phyloP scores from a whole-genome alignment of 1,140 invertebrate species.

The Leptinotarsa defecta region DNA sequence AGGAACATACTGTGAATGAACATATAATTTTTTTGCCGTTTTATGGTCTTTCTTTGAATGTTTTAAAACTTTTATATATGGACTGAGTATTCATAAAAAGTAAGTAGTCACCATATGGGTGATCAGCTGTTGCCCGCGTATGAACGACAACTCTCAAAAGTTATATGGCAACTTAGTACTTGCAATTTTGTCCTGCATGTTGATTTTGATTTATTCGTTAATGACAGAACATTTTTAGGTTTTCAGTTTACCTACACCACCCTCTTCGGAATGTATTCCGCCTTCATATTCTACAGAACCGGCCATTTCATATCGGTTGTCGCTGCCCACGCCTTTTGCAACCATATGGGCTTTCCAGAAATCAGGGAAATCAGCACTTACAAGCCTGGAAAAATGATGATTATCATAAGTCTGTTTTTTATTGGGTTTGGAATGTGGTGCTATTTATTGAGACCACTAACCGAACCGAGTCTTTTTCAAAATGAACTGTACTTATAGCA shows the following conservation, averaged over 20 bases:
- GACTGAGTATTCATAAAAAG: too few species aligned
- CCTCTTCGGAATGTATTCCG: conserved; percentile 91
- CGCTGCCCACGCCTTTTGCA: conserved; percentile 90
- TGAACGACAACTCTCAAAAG: too few species aligned
- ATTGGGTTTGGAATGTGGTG: conserved; percentile 80
- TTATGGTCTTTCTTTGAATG: too few species aligned
- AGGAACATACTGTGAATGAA: too few species aligned
- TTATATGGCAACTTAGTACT: too few species aligned
- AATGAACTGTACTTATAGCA: conserved; percentile 60
- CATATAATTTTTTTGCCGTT: too few species aligned
- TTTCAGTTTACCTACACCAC: conserved; percentile 93
- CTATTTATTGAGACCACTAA: conserved; percentile 75
- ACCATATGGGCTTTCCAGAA: conserved; percentile 95
- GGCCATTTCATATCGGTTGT: conserved; percentile 89
- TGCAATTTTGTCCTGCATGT: too few species aligned
- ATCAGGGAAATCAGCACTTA: conserved; percentile 76
- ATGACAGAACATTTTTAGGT: conserved; percentile 59
- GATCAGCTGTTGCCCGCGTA: too few species aligned
- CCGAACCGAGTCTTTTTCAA: conserved; percentile 75
- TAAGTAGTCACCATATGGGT: too few species aligned
- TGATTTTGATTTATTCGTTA: too few species aligned
- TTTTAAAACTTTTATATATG: too few species aligned
- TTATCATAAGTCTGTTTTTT: conserved; percentile 71
- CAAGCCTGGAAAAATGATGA: conserved; percentile 65
- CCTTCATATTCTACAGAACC: conserved; percentile 82